Evolutionary conservation across 53 echinoderm and acorn worm species (phyloP).

Genomic region (Paracentrotus lividus): DNA sequence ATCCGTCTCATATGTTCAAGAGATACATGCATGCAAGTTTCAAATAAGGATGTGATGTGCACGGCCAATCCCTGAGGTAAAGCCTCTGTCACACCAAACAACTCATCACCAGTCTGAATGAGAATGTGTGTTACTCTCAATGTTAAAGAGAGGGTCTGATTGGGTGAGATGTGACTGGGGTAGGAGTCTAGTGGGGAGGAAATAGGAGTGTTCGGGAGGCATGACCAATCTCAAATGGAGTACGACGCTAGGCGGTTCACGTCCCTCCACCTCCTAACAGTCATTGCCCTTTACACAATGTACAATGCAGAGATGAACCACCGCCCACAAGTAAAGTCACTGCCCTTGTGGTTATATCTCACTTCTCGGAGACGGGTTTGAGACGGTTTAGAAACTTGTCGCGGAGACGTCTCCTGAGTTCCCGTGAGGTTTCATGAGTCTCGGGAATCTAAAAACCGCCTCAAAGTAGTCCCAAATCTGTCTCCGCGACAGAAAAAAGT

Average conservation of each 20-base stretch:
- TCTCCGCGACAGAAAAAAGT: too few relatives aligned
- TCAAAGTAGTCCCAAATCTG: too few relatives aligned
- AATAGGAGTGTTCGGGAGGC: constrained; percentile 54
- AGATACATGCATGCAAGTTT: not conserved
- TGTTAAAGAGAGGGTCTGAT: not conserved
- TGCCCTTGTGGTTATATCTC: too few relatives aligned
- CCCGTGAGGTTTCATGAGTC: too few relatives aligned
- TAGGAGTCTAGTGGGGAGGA: not conserved
- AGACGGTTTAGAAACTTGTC: too few relatives aligned
- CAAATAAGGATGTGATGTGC: not conserved
- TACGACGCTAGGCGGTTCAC: not conserved
- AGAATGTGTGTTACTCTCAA: not conserved
- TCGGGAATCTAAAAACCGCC: too few relatives aligned
- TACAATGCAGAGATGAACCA: not conserved
- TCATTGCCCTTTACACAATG: constrained; percentile 15
- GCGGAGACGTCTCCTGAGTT: too few relatives aligned
- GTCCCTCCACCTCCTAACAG: not conserved
- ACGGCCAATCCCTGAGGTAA: not conserved
- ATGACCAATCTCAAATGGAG: constrained; percentile 47
- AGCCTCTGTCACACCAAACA: not conserved
- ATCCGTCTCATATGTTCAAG: not conserved
- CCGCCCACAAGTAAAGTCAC: too few relatives aligned
- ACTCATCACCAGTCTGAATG: not conserved
- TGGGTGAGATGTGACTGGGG: not conserved
- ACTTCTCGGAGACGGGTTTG: too few relatives aligned